phyloP scores from a whole-genome alignment of 1,140 invertebrate species.

The Lycorma delicatula region DNA sequence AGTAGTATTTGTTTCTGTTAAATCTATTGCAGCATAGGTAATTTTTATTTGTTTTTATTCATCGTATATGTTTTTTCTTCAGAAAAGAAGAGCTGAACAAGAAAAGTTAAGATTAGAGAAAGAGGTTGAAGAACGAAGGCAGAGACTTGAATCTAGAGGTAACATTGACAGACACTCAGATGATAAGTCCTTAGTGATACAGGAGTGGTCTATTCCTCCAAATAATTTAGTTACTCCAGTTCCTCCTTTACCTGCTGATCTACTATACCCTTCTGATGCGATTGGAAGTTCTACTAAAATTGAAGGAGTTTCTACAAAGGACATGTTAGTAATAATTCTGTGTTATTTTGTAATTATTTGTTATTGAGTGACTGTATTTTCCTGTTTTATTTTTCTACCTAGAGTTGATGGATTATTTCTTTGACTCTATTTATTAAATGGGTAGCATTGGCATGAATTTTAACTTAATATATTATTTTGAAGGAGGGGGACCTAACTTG shows the following conservation, averaged over 20 bases:
- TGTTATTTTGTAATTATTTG: not conserved
- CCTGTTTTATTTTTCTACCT: too few species aligned
- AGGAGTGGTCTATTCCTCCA: too few species aligned
- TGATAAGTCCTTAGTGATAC: too few species aligned
- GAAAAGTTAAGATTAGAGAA: slow-evolving; percentile 5
- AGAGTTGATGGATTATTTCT: too few species aligned
- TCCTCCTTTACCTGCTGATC: not conserved
- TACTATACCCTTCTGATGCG: not conserved
- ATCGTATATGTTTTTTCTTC: not conserved
- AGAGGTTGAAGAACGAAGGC: slow-evolving; percentile 25
- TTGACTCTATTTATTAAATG: too few species aligned
- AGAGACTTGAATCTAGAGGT: not conserved
- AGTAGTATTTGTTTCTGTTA: too few species aligned
- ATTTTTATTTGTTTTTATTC: not conserved
- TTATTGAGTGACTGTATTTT: too few species aligned
- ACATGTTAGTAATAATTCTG: too few species aligned
- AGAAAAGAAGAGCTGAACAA: slow-evolving; percentile 9
- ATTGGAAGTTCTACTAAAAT: not conserved
- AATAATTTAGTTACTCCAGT: slow-evolving; percentile 3
- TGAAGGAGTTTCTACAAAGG: not conserved
- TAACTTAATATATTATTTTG: too few species aligned
- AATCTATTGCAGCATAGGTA: not conserved
- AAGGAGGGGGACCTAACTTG: too few species aligned
- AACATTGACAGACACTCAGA: not conserved
- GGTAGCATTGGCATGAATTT: too few species aligned